A percentile compares a stretch with the other conserved stretches of the same genome.
phyloP scores from a whole-genome alignment of 2,797 vertebrate genomes.

The Megaceryle alcyon region DNA sequence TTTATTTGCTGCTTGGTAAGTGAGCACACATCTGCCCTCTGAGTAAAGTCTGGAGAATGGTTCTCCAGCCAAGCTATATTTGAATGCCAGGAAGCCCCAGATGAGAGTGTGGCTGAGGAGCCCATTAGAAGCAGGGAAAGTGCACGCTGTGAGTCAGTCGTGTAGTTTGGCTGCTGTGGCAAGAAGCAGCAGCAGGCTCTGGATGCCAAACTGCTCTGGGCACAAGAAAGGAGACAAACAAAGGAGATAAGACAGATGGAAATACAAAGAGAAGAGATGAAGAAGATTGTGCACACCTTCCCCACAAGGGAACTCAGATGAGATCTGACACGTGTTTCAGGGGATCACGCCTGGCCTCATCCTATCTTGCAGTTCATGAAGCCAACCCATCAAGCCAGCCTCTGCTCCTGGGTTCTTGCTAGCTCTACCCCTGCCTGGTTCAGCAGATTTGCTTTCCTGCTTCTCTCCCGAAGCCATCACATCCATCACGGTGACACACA shows the following conservation, averaged over 20 bases:
- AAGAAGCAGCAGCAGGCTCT: neutral
- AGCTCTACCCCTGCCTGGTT: neutral
- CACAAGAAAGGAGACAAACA: neutral
- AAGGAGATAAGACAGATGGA: neutral
- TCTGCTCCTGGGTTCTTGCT: neutral
- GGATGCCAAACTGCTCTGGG: neutral
- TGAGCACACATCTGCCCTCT: neutral
- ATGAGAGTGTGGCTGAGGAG: neutral
- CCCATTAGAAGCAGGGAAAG: neutral
- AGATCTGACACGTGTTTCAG: neutral
- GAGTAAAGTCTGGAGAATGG: accelerated
- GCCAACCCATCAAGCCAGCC: neutral
- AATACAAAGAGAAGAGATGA: neutral
- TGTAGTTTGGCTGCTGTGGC: neutral
- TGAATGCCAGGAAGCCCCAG: neutral
- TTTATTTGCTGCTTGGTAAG: neutral
- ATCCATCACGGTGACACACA: neutral
- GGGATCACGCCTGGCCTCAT: neutral
- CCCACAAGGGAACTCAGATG: neutral
- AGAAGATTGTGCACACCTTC: neutral
- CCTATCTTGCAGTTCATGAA: neutral
- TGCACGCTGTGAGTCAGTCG: neutral
- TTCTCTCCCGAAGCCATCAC: neutral
- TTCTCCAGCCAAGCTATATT: neutral
- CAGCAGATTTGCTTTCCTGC: neutral